Conservation (phyloP, 1,140 invertebrate genomes). For the Ceratina australensis region DNA sequence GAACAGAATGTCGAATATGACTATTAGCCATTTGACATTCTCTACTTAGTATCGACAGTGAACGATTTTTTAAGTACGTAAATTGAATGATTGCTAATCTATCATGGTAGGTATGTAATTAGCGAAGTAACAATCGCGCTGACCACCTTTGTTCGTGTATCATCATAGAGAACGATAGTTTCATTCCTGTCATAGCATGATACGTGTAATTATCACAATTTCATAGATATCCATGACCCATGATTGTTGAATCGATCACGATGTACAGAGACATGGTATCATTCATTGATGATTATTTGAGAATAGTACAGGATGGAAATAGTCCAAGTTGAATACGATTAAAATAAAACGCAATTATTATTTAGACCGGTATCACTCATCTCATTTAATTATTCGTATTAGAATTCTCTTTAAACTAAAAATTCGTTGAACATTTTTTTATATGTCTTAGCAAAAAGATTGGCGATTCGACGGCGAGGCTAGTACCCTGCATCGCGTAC, state of each 20-base stretch:
- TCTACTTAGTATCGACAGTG: neutral
- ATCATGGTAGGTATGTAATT: constrained; percentile 41
- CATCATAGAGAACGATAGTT: constrained; percentile 40
- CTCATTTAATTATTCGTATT: neutral
- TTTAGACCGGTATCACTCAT: neutral
- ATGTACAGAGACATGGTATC: constrained; percentile 3
- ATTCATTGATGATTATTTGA: constrained; percentile 11
- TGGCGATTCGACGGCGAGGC: constrained; percentile 12
- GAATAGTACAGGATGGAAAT: no score
- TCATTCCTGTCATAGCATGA: constrained; percentile 33
- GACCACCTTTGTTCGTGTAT: constrained; percentile 33
- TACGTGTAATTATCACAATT: constrained; percentile 36
- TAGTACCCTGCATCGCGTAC: constrained; percentile 39
- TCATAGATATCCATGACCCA: constrained; percentile 23
- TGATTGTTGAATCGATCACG: neutral
- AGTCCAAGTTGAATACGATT: neutral
- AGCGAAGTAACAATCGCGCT: neutral
- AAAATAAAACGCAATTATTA: neutral
- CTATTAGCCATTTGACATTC: constrained; percentile 9
- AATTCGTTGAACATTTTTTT: no score
- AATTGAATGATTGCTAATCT: constrained; percentile 42
- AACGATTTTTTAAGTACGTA: constrained; percentile 22
- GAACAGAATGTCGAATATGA: neutral
- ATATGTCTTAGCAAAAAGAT: neutral
- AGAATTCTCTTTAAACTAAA: no score